Evolutionary conservation across 2,113 vertebrate species (phyloP).

Genomic region (Aleadryas rufinucha): DNA sequence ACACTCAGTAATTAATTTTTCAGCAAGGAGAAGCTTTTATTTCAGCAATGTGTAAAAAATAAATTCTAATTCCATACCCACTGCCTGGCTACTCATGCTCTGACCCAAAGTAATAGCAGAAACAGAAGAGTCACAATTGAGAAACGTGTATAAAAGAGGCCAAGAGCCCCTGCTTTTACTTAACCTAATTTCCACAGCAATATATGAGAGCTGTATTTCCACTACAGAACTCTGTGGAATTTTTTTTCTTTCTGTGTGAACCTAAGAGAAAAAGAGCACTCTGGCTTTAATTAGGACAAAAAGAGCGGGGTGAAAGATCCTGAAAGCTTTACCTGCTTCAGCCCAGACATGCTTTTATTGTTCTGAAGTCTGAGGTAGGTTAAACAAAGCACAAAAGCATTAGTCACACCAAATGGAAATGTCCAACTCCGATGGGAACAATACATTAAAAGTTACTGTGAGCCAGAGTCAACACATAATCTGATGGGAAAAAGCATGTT

Average conservation of each 20-base stretch:
- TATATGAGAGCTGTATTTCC: not conserved
- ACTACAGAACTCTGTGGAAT: not conserved
- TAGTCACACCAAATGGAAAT: not conserved
- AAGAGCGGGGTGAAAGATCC: not conserved
- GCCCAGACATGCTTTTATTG: not conserved
- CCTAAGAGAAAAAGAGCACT: not conserved
- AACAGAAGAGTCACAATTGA: not conserved
- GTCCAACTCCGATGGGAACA: not conserved
- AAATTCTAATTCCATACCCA: not conserved
- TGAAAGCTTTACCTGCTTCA: not conserved
- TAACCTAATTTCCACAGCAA: not conserved
- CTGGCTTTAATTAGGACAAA: not conserved
- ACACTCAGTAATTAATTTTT: constrained; percentile 70
- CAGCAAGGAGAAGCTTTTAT: constrained; percentile 65
- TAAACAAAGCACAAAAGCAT: not conserved
- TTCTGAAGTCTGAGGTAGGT: not conserved
- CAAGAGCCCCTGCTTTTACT: not conserved
- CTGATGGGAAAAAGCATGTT: not conserved
- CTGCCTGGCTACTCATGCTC: not conserved
- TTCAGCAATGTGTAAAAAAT: constrained; percentile 51
- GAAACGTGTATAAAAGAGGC: not conserved
- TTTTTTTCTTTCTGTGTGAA: not conserved
- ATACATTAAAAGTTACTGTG: not conserved
- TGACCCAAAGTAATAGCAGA: not conserved
- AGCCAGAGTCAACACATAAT: not conserved